Conservation (phyloP, 2,113 vertebrate genomes). For the Stegostoma tigrinum region DNA sequence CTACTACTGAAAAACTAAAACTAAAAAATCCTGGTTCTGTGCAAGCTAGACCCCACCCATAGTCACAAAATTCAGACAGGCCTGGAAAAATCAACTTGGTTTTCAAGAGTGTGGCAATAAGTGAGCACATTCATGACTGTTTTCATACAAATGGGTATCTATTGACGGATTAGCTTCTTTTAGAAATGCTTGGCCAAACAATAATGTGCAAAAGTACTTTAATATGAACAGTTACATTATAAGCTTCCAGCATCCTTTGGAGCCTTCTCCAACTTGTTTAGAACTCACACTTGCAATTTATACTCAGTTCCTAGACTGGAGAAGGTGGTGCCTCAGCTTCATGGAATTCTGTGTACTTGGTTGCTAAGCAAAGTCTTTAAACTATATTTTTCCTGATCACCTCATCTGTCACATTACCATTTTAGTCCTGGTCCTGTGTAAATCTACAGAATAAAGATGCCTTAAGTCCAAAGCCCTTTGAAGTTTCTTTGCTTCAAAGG, state of each 20-base stretch:
- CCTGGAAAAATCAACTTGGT: not conserved
- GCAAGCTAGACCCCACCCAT: no score
- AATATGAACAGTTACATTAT: not conserved
- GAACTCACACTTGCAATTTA: not conserved
- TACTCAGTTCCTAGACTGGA: not conserved
- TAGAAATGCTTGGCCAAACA: not conserved
- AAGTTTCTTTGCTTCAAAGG: constrained; percentile 11
- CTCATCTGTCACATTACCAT: not conserved
- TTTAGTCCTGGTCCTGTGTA: not conserved
- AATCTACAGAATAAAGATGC: constrained; percentile 13
- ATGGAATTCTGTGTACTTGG: not conserved
- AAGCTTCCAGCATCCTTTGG: not conserved
- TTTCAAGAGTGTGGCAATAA: not conserved
- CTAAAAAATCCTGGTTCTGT: no score
- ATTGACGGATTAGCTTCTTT: not conserved
- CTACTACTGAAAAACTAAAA: no score
- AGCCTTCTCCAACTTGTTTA: not conserved
- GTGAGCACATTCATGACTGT: not conserved
- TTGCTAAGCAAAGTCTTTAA: not conserved
- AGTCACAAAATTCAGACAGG: no score
- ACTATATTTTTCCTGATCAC: not conserved
- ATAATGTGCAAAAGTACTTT: not conserved
- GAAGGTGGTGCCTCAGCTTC: not conserved
- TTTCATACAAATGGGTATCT: not conserved
- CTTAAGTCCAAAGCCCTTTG: not conserved